Evolutionary conservation across 1,140 invertebrate genomes (phyloP).

Genomic region (Drosophila pachea): DNA sequence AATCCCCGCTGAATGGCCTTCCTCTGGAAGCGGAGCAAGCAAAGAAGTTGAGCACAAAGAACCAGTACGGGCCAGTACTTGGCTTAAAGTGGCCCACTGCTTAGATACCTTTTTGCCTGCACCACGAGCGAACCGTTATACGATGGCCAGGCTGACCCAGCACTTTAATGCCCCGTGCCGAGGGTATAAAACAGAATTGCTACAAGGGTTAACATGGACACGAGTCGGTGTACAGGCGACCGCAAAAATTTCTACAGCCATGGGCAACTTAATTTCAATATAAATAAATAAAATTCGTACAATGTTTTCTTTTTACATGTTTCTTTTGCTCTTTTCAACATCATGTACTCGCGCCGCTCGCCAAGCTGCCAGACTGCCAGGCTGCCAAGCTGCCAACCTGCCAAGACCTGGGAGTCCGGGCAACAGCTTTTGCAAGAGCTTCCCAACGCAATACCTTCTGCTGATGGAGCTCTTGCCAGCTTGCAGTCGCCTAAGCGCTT

Average conservation of each 20-base stretch:
- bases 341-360: conserved; percentile 36
- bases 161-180: background rate
- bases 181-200: conserved; percentile 35
- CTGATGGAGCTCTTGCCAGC: background rate
- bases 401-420: background rate
- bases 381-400: background rate
- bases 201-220: conserved; percentile 69
- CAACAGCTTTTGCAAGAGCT: background rate
- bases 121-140: too few species aligned
- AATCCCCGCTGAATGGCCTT: conserved; percentile 34
- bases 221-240: conserved; percentile 28
- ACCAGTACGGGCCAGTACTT: conserved; percentile 18
- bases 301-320: conserved; percentile 9
- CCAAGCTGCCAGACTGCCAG: too few species aligned
- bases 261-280: conserved; percentile 75
- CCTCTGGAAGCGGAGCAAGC: conserved; percentile 2
- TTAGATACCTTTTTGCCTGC: conserved; percentile 6
- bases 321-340: conserved; percentile 11
- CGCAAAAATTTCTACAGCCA: conserved; percentile 71
- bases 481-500: conserved; percentile 7
- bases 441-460: conserved; percentile 12
- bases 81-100: background rate
- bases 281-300: conserved; percentile 69
- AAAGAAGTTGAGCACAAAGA: conserved; percentile 25
- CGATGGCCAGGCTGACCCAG: background rate